Evolutionary conservation across 2,113 vertebrate species (phyloP).

Genomic region (Riparia riparia): DNA sequence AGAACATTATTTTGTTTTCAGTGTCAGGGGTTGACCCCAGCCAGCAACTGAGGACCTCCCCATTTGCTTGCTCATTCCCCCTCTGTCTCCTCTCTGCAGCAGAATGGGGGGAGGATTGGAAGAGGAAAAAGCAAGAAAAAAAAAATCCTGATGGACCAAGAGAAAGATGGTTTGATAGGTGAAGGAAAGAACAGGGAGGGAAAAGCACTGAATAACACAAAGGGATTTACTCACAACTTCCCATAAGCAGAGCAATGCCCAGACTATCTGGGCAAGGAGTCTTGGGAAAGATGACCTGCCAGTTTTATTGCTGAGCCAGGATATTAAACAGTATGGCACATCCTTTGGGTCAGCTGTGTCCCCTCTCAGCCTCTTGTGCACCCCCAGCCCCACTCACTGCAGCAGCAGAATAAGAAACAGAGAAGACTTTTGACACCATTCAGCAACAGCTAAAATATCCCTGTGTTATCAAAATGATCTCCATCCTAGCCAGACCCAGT

Average conservation of each 20-base stretch:
- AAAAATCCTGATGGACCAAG: background rate
- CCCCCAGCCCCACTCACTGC: background rate
- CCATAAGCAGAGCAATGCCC: background rate
- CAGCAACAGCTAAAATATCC: background rate
- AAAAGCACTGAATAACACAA: background rate
- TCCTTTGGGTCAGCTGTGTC: background rate
- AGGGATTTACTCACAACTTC: background rate
- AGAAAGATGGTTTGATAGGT: background rate
- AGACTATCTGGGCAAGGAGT: background rate
- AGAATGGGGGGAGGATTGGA: background rate
- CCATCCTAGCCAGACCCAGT: background rate
- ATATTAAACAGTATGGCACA: rapidly evolving
- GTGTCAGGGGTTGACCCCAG: background rate
- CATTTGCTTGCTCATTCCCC: background rate
- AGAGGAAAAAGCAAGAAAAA: background rate
- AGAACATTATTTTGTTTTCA: background rate
- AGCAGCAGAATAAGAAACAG: background rate
- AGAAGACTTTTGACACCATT: background rate
- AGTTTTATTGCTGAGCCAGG: background rate
- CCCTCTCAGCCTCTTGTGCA: background rate
- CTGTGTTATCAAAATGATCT: background rate
- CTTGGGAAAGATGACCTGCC: background rate
- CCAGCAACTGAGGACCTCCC: background rate
- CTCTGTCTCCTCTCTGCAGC: background rate
- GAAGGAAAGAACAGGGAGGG: background rate